Evolutionary conservation across 2,888 invertebrate species (phyloP).

Genomic region (Steromphala cineraria): DNA sequence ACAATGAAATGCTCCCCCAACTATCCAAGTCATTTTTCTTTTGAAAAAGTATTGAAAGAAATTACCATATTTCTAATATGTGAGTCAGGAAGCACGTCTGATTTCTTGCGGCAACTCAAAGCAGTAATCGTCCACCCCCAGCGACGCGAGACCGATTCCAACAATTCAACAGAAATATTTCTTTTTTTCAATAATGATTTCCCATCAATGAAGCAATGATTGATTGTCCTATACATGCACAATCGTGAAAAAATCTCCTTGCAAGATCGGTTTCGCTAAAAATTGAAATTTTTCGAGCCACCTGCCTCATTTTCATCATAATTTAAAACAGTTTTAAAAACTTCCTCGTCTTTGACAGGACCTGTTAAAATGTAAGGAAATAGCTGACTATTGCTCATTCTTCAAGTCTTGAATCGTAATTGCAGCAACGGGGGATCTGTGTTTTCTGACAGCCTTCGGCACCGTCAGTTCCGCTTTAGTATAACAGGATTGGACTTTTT

Average conservation of each 20-base stretch:
- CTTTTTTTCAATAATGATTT: constrained; percentile 1
- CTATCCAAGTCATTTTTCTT: neutral
- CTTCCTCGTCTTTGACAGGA: neutral
- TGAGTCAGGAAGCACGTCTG: neutral
- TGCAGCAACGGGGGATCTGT: no score
- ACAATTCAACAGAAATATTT: neutral
- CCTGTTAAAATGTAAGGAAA: neutral
- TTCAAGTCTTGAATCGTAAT: no score
- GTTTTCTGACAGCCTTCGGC: no score
- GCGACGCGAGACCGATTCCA: neutral
- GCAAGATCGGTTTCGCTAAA: neutral
- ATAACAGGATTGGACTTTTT: no score
- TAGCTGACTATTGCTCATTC: neutral
- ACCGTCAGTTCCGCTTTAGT: no score
- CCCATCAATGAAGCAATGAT: neutral
- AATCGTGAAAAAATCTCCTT: neutral
- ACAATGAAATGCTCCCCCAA: neutral
- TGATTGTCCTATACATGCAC: neutral
- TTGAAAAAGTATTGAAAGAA: neutral
- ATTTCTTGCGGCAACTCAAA: neutral
- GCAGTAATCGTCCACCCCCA: neutral
- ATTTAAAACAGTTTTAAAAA: neutral
- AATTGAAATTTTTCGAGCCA: constrained; percentile 1
- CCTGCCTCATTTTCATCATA: constrained; percentile 4
- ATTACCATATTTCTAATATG: constrained; percentile 13